A percentile compares a stretch with the other conserved stretches of the same genome.
phyloP scores from a whole-genome alignment of 1,140 invertebrate genomes.

The Rhysida immarginata region DNA sequence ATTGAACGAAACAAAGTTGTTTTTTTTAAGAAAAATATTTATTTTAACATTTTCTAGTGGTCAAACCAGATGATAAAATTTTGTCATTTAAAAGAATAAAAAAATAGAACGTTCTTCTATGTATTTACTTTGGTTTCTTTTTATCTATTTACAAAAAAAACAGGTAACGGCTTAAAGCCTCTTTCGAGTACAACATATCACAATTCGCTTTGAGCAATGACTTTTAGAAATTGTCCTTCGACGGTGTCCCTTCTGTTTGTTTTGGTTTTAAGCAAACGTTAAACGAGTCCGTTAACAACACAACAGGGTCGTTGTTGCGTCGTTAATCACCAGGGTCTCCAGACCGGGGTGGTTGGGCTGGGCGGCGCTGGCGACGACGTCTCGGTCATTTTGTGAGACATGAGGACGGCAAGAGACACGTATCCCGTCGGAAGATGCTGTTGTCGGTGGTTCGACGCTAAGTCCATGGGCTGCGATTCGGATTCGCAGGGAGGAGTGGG shows the following conservation, averaged over 20 bases:
- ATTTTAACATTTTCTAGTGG: no score
- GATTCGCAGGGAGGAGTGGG: background rate
- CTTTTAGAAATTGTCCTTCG: background rate
- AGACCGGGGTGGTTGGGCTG: background rate
- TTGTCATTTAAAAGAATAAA: no score
- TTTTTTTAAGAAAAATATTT: no score
- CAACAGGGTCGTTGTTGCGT: no score
- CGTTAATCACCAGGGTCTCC: background rate
- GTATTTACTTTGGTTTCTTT: background rate
- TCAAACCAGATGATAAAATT: no score
- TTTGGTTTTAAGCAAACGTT: no score
- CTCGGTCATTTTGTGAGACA: background rate
- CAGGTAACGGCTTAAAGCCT: background rate
- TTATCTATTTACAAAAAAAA: background rate
- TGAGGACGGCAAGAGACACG: constrained; percentile 3
- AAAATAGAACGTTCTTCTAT: no score
- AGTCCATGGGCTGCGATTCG: constrained; percentile 5
- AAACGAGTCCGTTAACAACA: no score
- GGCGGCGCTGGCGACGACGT: background rate
- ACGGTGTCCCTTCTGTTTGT: no score
- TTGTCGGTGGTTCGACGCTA: constrained; percentile 13
- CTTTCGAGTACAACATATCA: background rate
- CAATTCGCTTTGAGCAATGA: background rate
- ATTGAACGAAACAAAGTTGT: no score
- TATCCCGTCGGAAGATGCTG: constrained; percentile 8